These are phyloP conservation scores for Brachionus koreanus DNA, from an alignment of 1,140 invertebrate species.

Conservation along the genomic window DNA sequence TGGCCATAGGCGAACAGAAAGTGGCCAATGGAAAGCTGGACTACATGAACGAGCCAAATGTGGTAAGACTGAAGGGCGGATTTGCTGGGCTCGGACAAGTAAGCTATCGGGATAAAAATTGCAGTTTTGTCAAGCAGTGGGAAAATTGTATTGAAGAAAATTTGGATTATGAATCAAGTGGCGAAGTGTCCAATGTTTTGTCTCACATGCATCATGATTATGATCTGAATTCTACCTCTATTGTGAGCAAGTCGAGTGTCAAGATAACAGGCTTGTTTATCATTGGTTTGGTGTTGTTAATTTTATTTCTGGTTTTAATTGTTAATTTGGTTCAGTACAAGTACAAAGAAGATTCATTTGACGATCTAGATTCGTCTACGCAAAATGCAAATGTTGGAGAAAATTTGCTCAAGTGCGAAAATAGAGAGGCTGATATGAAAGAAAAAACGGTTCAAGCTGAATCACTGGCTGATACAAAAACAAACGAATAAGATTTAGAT, in stretches of 20 bases:
- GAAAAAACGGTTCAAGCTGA: background rate
- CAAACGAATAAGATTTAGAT: background rate
- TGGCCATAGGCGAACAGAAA: background rate
- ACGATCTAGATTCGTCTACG: background rate
- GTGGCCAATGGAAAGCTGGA: background rate
- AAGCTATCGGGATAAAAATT: background rate
- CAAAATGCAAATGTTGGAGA: background rate
- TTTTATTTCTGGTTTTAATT: conserved; percentile 3
- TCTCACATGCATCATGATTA: background rate
- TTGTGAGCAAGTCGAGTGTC: background rate
- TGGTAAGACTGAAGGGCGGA: background rate
- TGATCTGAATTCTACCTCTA: background rate
- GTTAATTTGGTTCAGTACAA: conserved; percentile 24
- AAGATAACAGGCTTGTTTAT: background rate
- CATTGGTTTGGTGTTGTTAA: background rate
- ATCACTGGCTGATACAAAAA: background rate
- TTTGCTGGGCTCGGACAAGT: background rate
- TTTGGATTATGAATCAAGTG: background rate
- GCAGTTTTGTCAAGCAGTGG: background rate
- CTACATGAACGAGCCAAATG: background rate
- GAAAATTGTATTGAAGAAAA: background rate
- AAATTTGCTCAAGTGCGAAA: background rate
- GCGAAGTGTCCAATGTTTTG: background rate
- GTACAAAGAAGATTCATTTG: background rate
- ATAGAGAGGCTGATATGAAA: background rate